Evolutionary conservation across 2,797 vertebrate species (phyloP), one percentile per base, ranked within the genome.

Genomic region (Simalia tracyae): DNA sequence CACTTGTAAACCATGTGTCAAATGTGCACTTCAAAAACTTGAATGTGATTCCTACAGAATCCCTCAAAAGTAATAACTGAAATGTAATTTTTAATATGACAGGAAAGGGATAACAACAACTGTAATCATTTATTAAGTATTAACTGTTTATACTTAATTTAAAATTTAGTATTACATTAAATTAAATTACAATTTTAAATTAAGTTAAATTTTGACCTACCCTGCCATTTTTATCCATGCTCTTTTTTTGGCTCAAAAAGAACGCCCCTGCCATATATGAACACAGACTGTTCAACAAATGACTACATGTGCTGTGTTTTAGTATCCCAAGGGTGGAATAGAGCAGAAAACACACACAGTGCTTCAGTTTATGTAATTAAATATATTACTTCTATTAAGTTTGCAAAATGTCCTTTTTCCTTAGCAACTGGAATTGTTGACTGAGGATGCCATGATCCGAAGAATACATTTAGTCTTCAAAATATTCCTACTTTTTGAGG

Each of bases 381-480:
- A 91, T 86, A 86, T 87, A 56, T 60, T 76, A 11, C 90, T 91
- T 57, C 63, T 17, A 46, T 56, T 87, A 86, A 76, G 46, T 76
- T 46, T 91, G 54, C 46, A 89, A 63, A 68, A 57, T 89, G 31
- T 54, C 54, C 31, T 28, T 81, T 17, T 57, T 72, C 56, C 59
- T 42, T 46, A 28, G 56, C 36, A 42, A 87, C 42, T 42, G 26
- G n/a, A 36, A 56, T 86, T 7, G 15, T 63, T 68, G 56, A 50
- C 60, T 42, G 61, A 68, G 66, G 11, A 86, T 31, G 42, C 28
- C 22, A n/a, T 64, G 14, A 85, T 57, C 22, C 28, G 63, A 68
- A 56, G n/a, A 28, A 36, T n/a, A n/a, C 3, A 12, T 72, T 60
- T 60, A 28, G 22, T 50, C 56, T 87, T 59, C 36, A 68, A 86